Base-by-base conservation (phyloP, 2,888 invertebrate genomes). In the Pyrocoelia pectoralis region DNA sequence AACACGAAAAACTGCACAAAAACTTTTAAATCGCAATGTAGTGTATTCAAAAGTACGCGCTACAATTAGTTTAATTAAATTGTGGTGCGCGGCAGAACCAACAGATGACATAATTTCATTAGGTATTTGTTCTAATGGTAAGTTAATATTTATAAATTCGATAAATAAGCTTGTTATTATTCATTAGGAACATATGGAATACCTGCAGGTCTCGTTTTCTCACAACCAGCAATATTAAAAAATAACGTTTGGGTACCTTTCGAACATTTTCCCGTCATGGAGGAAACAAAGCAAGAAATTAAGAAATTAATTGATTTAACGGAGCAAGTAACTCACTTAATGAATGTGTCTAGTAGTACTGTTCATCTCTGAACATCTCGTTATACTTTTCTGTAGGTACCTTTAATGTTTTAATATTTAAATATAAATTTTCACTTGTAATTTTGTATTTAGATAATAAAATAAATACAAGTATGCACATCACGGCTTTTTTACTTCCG, bases 111-210 rank as follows among this genome's bases (percentile, higher is more conserved):
- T 87, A 53, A 78, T 86, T 43, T 84, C 83, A 60, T 77, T 88
- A 51, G 88, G 87, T 62, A 77, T 87, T 62, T 73, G 69, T 66
- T 87, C 87, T 57, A 77, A 86, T 72, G 88, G 86, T 85, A 79
- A 73, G 63, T 72, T 18, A 18, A 28, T 18, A 33, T 53, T 52
- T 56, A n/a, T n/a, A n/a, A 8, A 33, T n/a, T 43, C 2, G 46
- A 9, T 33, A 28, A 18, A n/a, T 17, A 17, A 24, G 24, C 18
- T 14, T 48, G 54, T 24, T 24, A 6, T 6, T 3, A 6, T 6
- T 24, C 6, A 49, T 8, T 68, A 86, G 86, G 87, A 33, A 77
- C 84, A 9, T 87, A 86, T 77, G 85, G 84, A 52, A 81, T 88
- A 66, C 79, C 82, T 1, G 80, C 83, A 62, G 79, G 84, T 46